These are phyloP conservation scores for Ardeotis arabs DNA, from an alignment of 2,113 vertebrate species.

Conservation along the genomic window DNA sequence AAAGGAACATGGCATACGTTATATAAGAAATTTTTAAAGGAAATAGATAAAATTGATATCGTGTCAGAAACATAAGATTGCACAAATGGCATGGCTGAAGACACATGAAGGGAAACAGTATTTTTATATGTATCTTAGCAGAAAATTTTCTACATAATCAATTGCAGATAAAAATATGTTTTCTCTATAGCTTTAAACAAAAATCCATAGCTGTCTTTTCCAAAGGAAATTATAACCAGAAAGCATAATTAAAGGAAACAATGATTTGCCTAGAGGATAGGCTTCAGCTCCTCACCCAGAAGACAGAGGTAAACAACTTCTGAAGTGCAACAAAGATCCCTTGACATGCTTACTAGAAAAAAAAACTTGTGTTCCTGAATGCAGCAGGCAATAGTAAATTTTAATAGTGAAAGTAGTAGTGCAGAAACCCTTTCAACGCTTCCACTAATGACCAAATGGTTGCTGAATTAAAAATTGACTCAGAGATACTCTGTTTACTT, in stretches of 20 bases:
- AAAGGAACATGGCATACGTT: not conserved
- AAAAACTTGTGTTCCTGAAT: not conserved
- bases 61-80: not conserved
- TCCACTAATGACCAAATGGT: not conserved
- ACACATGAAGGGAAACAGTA: not conserved
- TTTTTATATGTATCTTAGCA: not conserved
- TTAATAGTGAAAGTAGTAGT: not conserved
- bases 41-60: not conserved
- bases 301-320: not conserved
- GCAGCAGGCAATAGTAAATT: not conserved
- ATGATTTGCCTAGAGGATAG: not conserved
- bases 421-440: not conserved
- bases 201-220: not conserved
- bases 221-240: not conserved
- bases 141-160: not conserved
- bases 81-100: not conserved
- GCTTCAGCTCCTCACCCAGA: not conserved
- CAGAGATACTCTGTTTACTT: not conserved
- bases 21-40: not conserved
- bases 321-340: not conserved
- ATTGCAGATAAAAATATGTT: not conserved
- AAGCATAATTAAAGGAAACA: not conserved
- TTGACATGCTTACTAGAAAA: not conserved
- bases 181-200: not conserved
- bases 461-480: not conserved